These are phyloP conservation scores for Athalia circularis DNA, from an alignment of 2,888 invertebrate genomes.

Conservation along the genomic window DNA sequence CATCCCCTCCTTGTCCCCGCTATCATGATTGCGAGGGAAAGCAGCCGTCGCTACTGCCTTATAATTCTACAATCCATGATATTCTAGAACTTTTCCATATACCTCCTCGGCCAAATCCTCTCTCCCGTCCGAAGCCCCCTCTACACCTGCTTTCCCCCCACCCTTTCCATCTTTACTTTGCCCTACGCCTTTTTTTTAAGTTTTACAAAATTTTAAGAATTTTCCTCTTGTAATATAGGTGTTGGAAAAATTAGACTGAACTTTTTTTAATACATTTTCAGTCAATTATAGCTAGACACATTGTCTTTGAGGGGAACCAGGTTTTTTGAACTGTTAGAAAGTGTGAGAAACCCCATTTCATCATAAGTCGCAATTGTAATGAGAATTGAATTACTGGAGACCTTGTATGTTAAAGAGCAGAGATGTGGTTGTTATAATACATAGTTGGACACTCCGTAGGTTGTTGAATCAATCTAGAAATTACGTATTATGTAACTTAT, in stretches of 20 bases:
- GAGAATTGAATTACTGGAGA: too few relatives aligned
- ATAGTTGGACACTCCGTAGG: too few relatives aligned
- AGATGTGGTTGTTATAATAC: too few relatives aligned
- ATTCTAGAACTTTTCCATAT: conserved; percentile 55
- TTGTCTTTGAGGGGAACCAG: too few relatives aligned
- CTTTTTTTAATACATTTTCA: too few relatives aligned
- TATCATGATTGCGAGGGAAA: conserved; percentile 55
- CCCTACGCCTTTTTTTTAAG: not conserved
- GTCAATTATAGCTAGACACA: too few relatives aligned
- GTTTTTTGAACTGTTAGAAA: too few relatives aligned
- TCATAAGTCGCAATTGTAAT: too few relatives aligned
- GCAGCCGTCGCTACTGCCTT: conserved; percentile 41
- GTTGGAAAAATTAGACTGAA: too few relatives aligned
- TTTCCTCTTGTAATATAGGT: not conserved
- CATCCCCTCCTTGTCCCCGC: too few relatives aligned
- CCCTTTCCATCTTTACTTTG: not conserved
- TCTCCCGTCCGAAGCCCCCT: conserved; percentile 7
- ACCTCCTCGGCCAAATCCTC: conserved; percentile 45
- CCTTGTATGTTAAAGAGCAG: too few relatives aligned
- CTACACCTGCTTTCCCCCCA: not conserved
- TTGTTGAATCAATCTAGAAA: not conserved
- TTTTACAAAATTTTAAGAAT: not conserved
- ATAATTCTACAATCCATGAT: conserved; percentile 35
- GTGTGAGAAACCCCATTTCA: too few relatives aligned
- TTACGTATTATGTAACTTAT: not conserved